Evolutionary conservation across 2,113 vertebrate genomes (phyloP).

Genomic region (Ailurus styani): DNA sequence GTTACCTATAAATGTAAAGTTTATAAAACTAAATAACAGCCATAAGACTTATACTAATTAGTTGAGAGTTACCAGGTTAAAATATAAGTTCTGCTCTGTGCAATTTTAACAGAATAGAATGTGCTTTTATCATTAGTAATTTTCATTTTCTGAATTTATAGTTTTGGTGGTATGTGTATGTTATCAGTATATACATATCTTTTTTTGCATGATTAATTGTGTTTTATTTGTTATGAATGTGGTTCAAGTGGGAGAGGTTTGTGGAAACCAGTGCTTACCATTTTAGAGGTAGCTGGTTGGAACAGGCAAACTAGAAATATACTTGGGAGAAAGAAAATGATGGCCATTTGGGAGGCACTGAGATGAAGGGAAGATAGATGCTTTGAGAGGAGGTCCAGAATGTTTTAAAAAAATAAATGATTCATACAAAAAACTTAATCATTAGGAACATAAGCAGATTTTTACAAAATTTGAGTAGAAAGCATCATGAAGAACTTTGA

Average conservation of each 20-base stretch:
- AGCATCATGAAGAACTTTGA: not conserved
- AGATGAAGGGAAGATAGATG: not conserved
- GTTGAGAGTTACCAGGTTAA: not conserved
- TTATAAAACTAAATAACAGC: not conserved
- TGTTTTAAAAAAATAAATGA: constrained; percentile 13
- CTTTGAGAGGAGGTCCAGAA: not conserved
- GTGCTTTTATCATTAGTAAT: not conserved
- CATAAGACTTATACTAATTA: not conserved
- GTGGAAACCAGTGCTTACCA: not conserved
- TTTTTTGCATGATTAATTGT: not conserved
- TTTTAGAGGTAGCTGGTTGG: not conserved
- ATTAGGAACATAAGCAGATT: not conserved
- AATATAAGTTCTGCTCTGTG: not conserved
- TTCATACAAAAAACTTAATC: not conserved
- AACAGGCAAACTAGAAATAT: not conserved
- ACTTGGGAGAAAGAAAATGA: not conserved
- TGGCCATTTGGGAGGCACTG: not conserved
- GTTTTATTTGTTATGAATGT: constrained; percentile 6
- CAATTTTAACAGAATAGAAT: not conserved
- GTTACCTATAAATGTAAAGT: not conserved
- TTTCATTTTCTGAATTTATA: not conserved
- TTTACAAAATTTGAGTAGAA: constrained; percentile 28
- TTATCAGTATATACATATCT: not conserved
- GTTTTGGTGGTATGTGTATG: not conserved
- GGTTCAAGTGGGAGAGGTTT: not conserved